Base-by-base conservation (phyloP, 2,888 invertebrate genomes). In the Eupithecia vulgata region DNA sequence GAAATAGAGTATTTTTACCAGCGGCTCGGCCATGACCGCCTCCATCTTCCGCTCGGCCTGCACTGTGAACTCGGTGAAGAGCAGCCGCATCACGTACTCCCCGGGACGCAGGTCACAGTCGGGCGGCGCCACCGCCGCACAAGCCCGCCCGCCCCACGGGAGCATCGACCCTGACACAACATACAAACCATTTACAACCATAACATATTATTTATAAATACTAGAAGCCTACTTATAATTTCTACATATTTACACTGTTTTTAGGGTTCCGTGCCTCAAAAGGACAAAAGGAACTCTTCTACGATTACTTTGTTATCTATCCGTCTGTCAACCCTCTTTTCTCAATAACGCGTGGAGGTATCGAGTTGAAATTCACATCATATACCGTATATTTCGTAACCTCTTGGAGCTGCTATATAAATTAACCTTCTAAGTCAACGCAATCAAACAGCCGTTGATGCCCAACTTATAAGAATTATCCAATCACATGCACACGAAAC, bases 11-110 rank as follows among this genome's bases (percentile, higher is more conserved):
- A 30, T 30, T 35, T 17, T 88, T 92, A 97, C 98, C 90, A 97
- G 94, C 75, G 97, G 96, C 90, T 99, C 99, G 70, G 97, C 95
- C 96, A 99, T 97, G 1, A 99, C 98, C 71, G 96, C 96, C 87
- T 99, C 99, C 92, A 99, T 98, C 93, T 99, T 99, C 87, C 97
- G 97, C 85, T 99, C 99, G 1, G 99, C 98, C 84, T 98, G 97
- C 1, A 97, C 95, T 0, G 99, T 99, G 86, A 99, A 99, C 91
- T 99, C 99, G 1, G 98, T 96, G 87, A 99, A 99, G 2, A 99
- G 95, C 64, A 98, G 97, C 75, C 99, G 95, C 97, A 99, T 98
- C 0, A 99, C 98, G 92, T 97, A 99, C 91, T 99, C 99, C 15
- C 99, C 99, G 0, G 98, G 98, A 74, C 98, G 95, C 21, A 97